A percentile compares a stretch with the other conserved stretches of the same genome.
These are phyloP conservation scores for Oncorhynchus nerka DNA, from an alignment of 2,113 vertebrate species.

Conservation along the genomic window DNA sequence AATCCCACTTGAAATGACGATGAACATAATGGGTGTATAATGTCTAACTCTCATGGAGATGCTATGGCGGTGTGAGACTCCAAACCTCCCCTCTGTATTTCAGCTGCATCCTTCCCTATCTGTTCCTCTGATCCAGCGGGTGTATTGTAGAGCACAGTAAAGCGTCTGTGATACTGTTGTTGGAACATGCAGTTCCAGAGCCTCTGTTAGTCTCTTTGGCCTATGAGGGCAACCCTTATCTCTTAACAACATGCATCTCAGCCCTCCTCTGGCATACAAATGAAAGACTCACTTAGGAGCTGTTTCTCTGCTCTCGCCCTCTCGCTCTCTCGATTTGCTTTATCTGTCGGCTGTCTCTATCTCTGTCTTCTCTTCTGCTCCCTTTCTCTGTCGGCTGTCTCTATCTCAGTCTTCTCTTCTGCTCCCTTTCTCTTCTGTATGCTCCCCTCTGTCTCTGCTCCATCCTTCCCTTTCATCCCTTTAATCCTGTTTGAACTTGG, in stretches of 20 bases:
- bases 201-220: conserved; percentile 65
- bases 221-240: conserved; percentile 74
- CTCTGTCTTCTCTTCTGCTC: neutral
- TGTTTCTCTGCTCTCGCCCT: conserved; percentile 14
- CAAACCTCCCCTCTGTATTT: conserved; percentile 36
- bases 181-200: conserved; percentile 61
- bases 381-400: no score
- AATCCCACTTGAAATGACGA: neutral
- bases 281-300: conserved; percentile 72
- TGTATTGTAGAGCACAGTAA: conserved; percentile 60
- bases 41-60: neutral
- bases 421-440: neutral
- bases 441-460: conserved; percentile 27
- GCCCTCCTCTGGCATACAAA: conserved; percentile 70
- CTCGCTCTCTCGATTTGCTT: conserved; percentile 7
- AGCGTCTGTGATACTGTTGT: conserved; percentile 56
- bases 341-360: neutral
- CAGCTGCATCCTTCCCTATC: conserved; percentile 55
- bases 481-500: conserved; percentile 65
- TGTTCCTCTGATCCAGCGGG: conserved; percentile 37
- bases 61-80: neutral
- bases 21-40: neutral
- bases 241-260: conserved; percentile 75
- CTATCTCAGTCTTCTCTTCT: conserved; percentile 17
- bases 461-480: neutral